phyloP scores from a whole-genome alignment of 1,140 invertebrate genomes.

The Meloidogyne floridensis region DNA sequence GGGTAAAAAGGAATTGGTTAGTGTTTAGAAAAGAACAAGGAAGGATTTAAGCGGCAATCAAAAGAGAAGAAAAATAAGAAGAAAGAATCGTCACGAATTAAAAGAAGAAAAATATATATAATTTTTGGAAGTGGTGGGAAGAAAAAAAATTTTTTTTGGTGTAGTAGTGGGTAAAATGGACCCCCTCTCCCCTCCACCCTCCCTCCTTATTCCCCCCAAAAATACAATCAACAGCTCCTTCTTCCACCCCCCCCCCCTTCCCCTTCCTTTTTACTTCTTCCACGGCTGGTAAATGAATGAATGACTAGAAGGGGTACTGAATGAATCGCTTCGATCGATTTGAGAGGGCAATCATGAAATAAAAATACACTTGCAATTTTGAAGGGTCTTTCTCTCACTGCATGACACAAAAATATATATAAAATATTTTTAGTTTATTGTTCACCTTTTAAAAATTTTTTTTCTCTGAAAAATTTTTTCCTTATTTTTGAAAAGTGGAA shows the following conservation, averaged over 20 bases:
- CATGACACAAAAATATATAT: background rate
- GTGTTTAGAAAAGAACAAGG: background rate
- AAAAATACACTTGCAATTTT: background rate
- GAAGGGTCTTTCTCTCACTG: background rate
- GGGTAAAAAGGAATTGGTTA: background rate
- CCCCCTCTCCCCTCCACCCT: background rate
- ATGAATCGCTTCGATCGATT: background rate
- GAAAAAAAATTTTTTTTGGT: background rate
- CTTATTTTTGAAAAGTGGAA: background rate
- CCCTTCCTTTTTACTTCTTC: background rate
- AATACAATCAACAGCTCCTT: background rate
- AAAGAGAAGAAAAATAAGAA: background rate
- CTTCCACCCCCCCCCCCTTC: background rate
- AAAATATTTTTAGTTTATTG: background rate
- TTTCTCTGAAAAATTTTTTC: background rate
- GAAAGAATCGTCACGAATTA: background rate
- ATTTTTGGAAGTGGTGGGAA: background rate
- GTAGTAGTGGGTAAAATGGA: background rate
- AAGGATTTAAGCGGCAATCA: background rate
- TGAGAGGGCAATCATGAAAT: background rate
- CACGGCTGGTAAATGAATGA: background rate
- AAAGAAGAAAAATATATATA: background rate
- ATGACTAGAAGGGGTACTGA: background rate
- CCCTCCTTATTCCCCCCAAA: background rate
- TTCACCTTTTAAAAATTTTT: background rate